phyloP scores from a whole-genome alignment of 1,140 invertebrate species.

The Lepidurus packardi region DNA sequence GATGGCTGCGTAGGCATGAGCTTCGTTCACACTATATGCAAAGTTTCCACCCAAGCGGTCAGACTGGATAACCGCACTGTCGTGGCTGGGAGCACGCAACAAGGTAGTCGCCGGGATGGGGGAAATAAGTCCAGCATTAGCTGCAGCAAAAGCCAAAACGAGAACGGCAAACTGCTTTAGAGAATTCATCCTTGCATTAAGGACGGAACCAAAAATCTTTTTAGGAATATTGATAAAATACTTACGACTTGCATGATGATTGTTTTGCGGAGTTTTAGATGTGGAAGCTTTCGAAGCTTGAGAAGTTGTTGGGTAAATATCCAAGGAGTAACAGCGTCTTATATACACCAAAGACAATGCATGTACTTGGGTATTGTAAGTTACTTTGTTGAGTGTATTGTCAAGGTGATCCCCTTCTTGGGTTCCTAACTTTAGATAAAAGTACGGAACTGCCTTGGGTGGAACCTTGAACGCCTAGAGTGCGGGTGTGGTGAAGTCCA shows the following conservation, averaged over 20 bases:
- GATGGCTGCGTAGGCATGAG: slow-evolving; percentile 50
- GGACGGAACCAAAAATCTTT: not conserved
- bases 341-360: slow-evolving; percentile 2
- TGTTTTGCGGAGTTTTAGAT: not conserved
- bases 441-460: not conserved
- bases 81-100: slow-evolving; percentile 47
- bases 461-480: not conserved
- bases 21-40: slow-evolving; percentile 51
- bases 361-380: not conserved
- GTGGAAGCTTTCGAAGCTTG: not conserved
- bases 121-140: slow-evolving; percentile 38
- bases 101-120: slow-evolving; percentile 40
- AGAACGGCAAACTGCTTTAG: slow-evolving; percentile 37
- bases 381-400: not conserved
- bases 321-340: not conserved
- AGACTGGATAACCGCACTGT: slow-evolving; percentile 51
- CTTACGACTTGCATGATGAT: slow-evolving; percentile 31
- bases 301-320: not conserved
- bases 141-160: slow-evolving; percentile 37
- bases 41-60: slow-evolving; percentile 53
- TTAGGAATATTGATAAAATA: not conserved
- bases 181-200: not conserved
- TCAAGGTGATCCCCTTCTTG: not conserved
- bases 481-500: not conserved
- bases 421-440: not conserved